phyloP scores from a whole-genome alignment of 2,888 invertebrate genomes.

The Pristionchus mayeri region DNA sequence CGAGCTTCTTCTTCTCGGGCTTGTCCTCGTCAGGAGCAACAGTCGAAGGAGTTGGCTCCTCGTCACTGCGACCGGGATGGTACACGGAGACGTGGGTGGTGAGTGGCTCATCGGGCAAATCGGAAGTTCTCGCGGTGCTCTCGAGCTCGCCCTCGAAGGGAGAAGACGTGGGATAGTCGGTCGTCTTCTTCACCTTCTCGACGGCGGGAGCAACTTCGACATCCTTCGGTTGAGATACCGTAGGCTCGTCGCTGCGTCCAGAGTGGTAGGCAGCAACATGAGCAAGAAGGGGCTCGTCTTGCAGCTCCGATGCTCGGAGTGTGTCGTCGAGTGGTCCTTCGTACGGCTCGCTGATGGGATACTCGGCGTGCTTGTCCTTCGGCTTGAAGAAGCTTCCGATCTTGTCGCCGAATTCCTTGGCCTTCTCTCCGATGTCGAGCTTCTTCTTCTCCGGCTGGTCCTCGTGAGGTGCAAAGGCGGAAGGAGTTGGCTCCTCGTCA shows the following conservation, averaged over 20 bases:
- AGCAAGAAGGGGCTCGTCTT: background rate
- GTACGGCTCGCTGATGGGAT: conserved; percentile 1
- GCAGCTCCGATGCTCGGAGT: background rate
- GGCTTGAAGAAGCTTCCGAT: conserved; percentile 22
- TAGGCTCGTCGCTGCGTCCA: background rate
- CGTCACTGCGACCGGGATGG: background rate
- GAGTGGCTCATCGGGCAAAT: background rate
- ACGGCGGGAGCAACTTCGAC: background rate
- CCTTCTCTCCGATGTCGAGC: conserved; percentile 34
- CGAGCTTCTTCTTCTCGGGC: conserved; percentile 40
- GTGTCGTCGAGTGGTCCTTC: conserved; percentile 33
- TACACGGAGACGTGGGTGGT: background rate
- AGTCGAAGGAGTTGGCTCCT: background rate
- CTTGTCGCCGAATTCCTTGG: conserved; percentile 13
- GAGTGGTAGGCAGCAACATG: conserved; percentile 28
- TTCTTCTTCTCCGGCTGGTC: conserved; percentile 34
- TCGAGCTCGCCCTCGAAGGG: conserved; percentile 14
- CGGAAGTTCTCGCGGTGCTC: background rate
- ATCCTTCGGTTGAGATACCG: background rate
- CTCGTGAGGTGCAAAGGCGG: background rate
- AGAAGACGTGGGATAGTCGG: background rate
- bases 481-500: background rate
- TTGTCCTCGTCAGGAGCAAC: background rate
- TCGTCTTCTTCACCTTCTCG: background rate
- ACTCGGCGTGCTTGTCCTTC: conserved; percentile 20